Evolutionary conservation across 2,797 vertebrate species (phyloP).

Genomic region (Iguana delicatissima): DNA sequence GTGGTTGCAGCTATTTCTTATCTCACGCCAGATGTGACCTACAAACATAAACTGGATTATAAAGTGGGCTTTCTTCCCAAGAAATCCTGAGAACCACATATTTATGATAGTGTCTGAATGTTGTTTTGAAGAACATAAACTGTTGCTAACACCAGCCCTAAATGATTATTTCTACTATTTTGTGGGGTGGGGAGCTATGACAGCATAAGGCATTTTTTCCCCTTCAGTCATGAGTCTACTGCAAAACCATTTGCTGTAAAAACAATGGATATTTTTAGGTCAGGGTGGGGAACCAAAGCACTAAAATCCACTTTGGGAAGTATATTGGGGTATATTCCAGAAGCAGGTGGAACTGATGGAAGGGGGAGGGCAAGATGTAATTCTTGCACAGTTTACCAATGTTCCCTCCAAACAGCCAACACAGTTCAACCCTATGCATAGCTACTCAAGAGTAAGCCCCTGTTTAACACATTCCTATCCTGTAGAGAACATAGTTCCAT

Average conservation of each 20-base stretch:
- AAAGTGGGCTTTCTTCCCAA: neutral
- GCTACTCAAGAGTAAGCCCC: neutral
- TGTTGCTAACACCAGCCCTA: neutral
- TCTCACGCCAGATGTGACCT: neutral
- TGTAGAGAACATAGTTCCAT: neutral
- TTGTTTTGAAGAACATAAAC: neutral
- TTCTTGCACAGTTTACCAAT: neutral
- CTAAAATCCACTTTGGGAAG: too few species aligned
- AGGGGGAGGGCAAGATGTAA: neutral
- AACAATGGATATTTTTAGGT: neutral
- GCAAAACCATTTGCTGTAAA: neutral
- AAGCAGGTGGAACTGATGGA: neutral
- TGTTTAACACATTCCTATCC: neutral
- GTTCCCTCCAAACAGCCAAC: neutral
- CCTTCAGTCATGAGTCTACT: neutral
- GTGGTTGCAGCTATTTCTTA: conserved; percentile 2
- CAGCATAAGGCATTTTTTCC: too few species aligned
- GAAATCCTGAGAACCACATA: conserved; percentile 4
- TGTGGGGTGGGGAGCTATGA: neutral
- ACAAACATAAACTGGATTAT: neutral
- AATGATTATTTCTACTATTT: neutral
- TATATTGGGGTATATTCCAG: neutral
- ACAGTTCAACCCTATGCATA: neutral
- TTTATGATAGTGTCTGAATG: neutral
- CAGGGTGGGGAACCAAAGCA: neutral